Conservation (phyloP, 2,888 invertebrate genomes). For the Acholoe squamosa region DNA sequence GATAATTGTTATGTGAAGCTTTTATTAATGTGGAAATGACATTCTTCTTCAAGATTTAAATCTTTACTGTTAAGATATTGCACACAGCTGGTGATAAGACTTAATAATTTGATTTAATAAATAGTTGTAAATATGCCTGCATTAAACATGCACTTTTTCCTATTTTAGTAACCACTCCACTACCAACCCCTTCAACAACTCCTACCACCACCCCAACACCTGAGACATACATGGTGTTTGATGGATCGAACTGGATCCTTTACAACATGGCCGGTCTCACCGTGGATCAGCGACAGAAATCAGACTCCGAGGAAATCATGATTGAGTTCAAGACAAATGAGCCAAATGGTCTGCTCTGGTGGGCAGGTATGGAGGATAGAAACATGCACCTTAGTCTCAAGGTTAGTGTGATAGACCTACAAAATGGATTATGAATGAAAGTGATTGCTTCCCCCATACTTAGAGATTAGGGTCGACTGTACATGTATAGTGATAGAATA, state of each 20-base stretch:
- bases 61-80: too few species aligned
- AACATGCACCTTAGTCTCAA: conserved; percentile 76
- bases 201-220: conserved; percentile 54
- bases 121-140: background rate
- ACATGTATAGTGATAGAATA: too few species aligned
- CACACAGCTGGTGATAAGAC: too few species aligned
- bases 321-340: conserved; percentile 76
- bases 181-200: conserved; percentile 48
- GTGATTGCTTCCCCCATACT: too few species aligned
- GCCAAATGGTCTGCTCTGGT: conserved; percentile 79
- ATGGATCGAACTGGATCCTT: conserved; percentile 71
- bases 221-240: conserved; percentile 36
- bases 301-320: conserved; percentile 64
- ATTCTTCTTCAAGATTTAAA: too few species aligned
- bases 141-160: background rate
- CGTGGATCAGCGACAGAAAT: conserved; percentile 69
- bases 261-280: conserved; percentile 74
- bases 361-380: conserved; percentile 71
- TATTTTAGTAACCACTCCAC: background rate
- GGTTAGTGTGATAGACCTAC: conserved; percentile 70
- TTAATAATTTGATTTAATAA: background rate
- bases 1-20: too few species aligned
- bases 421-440: too few species aligned
- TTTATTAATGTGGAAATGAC: too few species aligned
- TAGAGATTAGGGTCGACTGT: too few species aligned